A percentile compares a stretch with the other conserved stretches of the same genome.
phyloP scores from a whole-genome alignment of 2,797 vertebrate genomes.

The Eulemur mongoz region DNA sequence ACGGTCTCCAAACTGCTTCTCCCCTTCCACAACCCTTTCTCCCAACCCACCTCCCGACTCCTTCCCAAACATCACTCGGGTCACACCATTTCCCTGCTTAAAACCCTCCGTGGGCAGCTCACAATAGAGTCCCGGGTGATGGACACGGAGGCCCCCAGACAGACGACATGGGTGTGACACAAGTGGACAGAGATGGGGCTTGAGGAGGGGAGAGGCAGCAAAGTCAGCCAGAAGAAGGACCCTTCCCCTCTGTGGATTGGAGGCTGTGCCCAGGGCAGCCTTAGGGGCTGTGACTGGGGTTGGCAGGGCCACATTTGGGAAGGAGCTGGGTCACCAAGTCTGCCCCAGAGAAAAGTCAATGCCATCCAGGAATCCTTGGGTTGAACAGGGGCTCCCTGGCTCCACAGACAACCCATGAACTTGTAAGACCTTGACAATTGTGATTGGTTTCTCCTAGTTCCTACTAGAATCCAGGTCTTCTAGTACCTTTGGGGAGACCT shows the following conservation, averaged over 20 bases:
- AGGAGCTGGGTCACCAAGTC: neutral
- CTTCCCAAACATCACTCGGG: neutral
- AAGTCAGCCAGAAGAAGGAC: neutral
- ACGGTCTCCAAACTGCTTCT: neutral
- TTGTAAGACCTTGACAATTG: neutral
- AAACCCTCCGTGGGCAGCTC: neutral
- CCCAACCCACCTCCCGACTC: neutral
- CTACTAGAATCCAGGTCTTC: neutral
- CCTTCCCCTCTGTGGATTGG: neutral
- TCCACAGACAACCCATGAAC: neutral
- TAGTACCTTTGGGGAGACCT: neutral
- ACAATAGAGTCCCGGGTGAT: accelerated
- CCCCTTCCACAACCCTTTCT: too few relatives aligned
- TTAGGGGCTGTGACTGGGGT: neutral
- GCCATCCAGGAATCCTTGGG: too few relatives aligned
- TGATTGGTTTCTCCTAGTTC: neutral
- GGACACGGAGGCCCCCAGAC: neutral
- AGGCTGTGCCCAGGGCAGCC: too few relatives aligned
- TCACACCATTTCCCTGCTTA: neutral
- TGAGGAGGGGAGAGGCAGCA: too few relatives aligned
- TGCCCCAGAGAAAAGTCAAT: neutral
- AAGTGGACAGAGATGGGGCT: too few relatives aligned
- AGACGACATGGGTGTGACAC: neutral
- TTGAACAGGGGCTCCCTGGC: neutral
- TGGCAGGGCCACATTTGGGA: neutral